Evolutionary conservation across 2,797 vertebrate genomes (phyloP), one percentile per base, ranked within the genome.

Genomic region (Brachymystax lenok): DNA sequence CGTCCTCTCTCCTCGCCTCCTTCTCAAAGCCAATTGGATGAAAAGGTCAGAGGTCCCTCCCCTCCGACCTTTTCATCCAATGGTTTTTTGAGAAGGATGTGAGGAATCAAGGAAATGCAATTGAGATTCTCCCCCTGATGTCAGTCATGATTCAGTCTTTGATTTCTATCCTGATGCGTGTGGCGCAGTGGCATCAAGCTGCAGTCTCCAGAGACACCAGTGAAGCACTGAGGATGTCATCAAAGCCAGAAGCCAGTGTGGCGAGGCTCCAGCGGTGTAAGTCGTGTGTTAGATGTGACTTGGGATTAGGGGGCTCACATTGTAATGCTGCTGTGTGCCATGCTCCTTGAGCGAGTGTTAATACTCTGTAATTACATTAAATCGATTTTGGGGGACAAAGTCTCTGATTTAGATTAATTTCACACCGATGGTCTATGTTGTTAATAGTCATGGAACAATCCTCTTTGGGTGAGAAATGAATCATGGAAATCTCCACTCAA

Each of bases 281-380:
- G 77, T 74, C 80, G 82, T 80, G 82, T 79, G 74, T 72, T 75
- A 79, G 35, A 89, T 86, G 81, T 81, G 78, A 80, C 84, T 69
- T 63, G 76, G 85, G 88, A 90, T 90, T 88, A 87, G 73, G 73
- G 79, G 82, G 82, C 77, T 85, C 78, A 77, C 81, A 87, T 83
- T 82, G 79, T 80, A 71, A 64, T 77, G 79, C 82, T 81, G 76
- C 63, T 51, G 69, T 79, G 75, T 14, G 73, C 78, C 61, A 28
- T n/a, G 66, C 80, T 83, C 78, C 72, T 51, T 79, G 67, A 76
- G 80, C 30, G 24, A 74, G 63, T 46, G 19, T 85, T 87, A 88
- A 86, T 79, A 69, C 75, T 63, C 81, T 82, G 27, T 88, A 88
- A 91, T 85, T 87, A 75, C 85, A 84, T 89, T 85, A 88, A 84